Evolutionary conservation across 2,113 vertebrate species (phyloP), one percentile per base, ranked within the genome.

Genomic region (Paramormyrops kingsleyae): DNA sequence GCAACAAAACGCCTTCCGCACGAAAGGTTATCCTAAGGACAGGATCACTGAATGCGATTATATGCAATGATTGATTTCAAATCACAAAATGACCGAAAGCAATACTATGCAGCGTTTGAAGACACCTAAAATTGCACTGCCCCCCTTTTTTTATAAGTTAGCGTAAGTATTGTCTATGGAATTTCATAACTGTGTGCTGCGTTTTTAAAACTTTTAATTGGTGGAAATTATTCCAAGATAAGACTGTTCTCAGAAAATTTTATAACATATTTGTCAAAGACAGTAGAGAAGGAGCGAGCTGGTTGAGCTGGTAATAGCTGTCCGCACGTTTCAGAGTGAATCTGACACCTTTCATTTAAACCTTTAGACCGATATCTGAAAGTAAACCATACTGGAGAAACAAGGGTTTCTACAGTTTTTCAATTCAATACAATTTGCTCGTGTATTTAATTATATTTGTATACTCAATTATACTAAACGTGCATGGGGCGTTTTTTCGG

Each of bases 281-380:
- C 90, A 90, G 15, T 4, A 39, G 13, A 91, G 62, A 70, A 62
- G 8, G 8, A 66, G 10, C 62, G 56, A 87, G 53, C 88, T 89
- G 90, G 84, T 66, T 89, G 90, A 83, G 53, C 87, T 89, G 44
- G 74, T 85, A 88, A 87, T 80, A 90, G 87, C 87, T 91, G 89
- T 89, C 91, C 88, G 88, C 62, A 89, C 66, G 87, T 90, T 59
- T 27, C 47, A 88, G 89, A 87, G 70, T 88, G 88, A 91, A 92
- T 88, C 83, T 88, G 89, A 91, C 92, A 92, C 88, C 87, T 44
- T 91, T 90, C 90, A 92, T 92, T 92, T 90, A 88, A 85, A 89
- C 88, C 91, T 89, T 90, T n/a, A 91, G 90, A 88, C 90, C 91
- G 86, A 91, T 39, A 8, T 52, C 66, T 46, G 44, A 31, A 87